A percentile compares a stretch with the other conserved stretches of the same genome.
Evolutionary conservation across 2,888 invertebrate genomes (phyloP).

Genomic region (Himalopsyche kuldschensis): DNA sequence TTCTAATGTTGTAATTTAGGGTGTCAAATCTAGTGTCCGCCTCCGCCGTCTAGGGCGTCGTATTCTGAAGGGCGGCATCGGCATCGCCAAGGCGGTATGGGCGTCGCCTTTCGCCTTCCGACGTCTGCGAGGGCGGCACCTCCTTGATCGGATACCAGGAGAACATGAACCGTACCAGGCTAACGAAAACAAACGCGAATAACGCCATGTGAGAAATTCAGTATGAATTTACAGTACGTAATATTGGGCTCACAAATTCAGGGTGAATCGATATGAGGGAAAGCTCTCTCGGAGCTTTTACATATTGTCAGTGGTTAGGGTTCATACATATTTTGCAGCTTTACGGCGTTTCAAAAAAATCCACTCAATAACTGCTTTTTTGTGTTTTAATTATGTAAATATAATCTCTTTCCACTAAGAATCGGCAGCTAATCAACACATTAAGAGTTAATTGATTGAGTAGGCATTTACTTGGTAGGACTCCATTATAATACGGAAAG

Average conservation of each 20-base stretch:
- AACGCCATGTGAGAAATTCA: not conserved
- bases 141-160: constrained; percentile 6
- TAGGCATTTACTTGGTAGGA: too few species aligned
- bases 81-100: not conserved
- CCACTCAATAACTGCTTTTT: too few species aligned
- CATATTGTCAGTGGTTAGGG: not conserved
- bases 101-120: not conserved
- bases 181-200: not conserved
- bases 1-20: not conserved
- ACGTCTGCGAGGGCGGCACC: not conserved
- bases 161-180: not conserved
- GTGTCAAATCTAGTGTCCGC: not conserved
- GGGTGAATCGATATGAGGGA: not conserved
- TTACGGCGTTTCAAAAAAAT: not conserved
- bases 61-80: not conserved
- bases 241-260: not conserved
- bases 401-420: too few species aligned
- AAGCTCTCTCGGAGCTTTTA: not conserved
- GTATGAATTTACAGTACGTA: not conserved
- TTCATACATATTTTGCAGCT: not conserved
- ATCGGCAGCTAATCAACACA: too few species aligned
- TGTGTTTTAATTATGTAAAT: too few species aligned
- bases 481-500: too few species aligned
- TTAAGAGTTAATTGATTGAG: too few species aligned
- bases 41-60: not conserved